These are phyloP conservation scores for Tipula unca DNA, from an alignment of 2,888 invertebrate species.

Conservation along the genomic window DNA sequence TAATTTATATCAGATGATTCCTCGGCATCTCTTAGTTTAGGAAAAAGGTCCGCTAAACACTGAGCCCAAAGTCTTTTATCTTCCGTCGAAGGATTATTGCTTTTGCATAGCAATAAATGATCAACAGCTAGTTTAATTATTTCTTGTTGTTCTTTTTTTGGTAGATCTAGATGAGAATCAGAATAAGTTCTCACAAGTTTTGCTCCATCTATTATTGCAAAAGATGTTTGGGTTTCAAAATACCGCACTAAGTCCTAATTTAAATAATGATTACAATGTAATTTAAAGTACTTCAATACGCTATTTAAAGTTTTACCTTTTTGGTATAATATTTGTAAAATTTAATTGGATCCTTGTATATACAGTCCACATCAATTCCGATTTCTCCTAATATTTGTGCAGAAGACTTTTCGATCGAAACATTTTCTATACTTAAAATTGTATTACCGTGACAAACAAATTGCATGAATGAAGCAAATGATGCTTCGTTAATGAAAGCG, in stretches of 20 bases:
- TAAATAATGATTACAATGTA: too few relatives aligned
- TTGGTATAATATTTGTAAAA: neutral
- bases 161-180: neutral
- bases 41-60: neutral
- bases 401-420: neutral
- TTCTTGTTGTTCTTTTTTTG: neutral
- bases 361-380: too few relatives aligned
- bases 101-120: neutral
- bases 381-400: neutral
- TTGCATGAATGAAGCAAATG: neutral
- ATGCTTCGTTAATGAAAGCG: neutral
- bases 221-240: neutral
- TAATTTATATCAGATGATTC: too few relatives aligned
- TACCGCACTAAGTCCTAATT: neutral
- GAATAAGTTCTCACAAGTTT: neutral
- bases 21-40: neutral
- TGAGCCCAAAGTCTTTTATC: neutral
- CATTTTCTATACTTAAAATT: neutral
- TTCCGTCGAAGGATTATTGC: neutral
- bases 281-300: too few relatives aligned
- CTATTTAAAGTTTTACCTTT: neutral
- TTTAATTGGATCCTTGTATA: neutral
- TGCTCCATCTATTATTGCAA: neutral
- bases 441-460: neutral
- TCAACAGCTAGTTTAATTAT: neutral